A percentile compares a stretch with the other conserved stretches of the same genome.
phyloP scores from a whole-genome alignment of 2,113 vertebrate genomes.

The Campylomormyrus tamandua region DNA sequence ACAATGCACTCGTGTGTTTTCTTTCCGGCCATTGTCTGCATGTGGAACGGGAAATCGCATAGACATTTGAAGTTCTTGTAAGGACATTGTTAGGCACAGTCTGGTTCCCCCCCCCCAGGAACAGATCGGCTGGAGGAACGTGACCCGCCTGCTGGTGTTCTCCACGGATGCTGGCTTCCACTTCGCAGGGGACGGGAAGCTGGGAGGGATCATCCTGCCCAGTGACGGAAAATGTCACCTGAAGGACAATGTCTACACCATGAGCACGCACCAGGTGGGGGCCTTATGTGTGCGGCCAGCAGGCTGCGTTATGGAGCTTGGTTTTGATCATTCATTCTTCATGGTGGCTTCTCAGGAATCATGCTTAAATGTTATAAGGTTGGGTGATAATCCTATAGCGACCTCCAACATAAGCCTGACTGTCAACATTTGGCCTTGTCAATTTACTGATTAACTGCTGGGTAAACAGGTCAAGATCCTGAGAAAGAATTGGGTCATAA shows the following conservation, averaged over 20 bases:
- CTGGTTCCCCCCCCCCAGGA: constrained; percentile 54
- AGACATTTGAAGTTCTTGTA: constrained; percentile 19
- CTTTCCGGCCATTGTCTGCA: constrained; percentile 6
- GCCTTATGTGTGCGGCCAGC: background rate
- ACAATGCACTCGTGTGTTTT: background rate
- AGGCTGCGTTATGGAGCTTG: background rate
- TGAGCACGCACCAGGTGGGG: constrained; percentile 95
- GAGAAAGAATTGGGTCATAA: background rate
- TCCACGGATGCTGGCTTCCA: constrained; percentile 97
- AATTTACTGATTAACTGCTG: constrained; percentile 35
- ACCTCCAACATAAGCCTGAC: background rate
- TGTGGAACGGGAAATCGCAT: constrained; percentile 33
- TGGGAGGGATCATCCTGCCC: constrained; percentile 93
- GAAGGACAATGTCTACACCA: constrained; percentile 84
- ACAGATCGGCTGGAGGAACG: constrained; percentile 93
- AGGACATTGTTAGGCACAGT: background rate
- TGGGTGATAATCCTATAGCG: background rate
- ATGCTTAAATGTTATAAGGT: background rate
- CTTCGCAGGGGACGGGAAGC: constrained; percentile 94
- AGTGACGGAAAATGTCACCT: constrained; percentile 94
- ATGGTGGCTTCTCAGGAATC: background rate
- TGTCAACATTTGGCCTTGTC: background rate
- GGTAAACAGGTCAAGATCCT: background rate
- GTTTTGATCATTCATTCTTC: background rate
- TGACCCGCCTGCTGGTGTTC: constrained; percentile 90